Base-by-base conservation (phyloP, 2,888 invertebrate genomes). In the Blomia tropicalis region DNA sequence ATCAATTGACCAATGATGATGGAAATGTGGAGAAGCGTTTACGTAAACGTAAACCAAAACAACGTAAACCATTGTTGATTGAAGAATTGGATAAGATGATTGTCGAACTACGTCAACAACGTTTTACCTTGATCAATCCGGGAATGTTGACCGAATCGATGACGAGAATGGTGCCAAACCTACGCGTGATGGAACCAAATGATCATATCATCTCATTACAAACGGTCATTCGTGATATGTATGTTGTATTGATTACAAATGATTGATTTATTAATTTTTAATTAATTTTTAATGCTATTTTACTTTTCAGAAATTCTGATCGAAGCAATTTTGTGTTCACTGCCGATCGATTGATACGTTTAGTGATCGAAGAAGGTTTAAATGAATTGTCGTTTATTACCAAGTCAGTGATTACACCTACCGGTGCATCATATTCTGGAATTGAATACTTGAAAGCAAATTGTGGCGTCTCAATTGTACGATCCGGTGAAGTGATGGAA, bases 321-420 rank as follows among this genome's bases (percentile, higher is more conserved):
- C 80, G 92, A 69, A 90, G 87, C 77, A 96, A 98, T 75, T 98
- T 98, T 74, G 93, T 96, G 73, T 98, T 98, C 76, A 95, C 90
- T 75, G 96, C 96, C 0, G 98, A 98, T 75, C 83, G 98, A 67
- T 77, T 98, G 74, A 98, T 98, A 71, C 83, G 98, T 2, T 78
- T 98, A 41, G 93, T 98, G 1, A 93, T 98, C 66, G 98, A 98
- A 73, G 96, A 96, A 74, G 95, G 95, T 67, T 77, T 98, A 30
- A 98, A 98, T 76, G 92, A 19, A 17, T 23, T 30, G 47, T 23
- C 27, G 14, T 59, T 19, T 14, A 59, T 4, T 22, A 14, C 27
- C 4, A 2, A 47, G 53, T 29, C 51, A 30, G 22, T 51, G 27
- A 11, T 53, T 53, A 51, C 31, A 32, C 25, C 31, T 23, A 32